Percentiles rank a stretch among this genome's conserved stretches.
These are phyloP conservation scores for Cydia amplana DNA, from an alignment of 1,140 invertebrate genomes.

Conservation along the genomic window DNA sequence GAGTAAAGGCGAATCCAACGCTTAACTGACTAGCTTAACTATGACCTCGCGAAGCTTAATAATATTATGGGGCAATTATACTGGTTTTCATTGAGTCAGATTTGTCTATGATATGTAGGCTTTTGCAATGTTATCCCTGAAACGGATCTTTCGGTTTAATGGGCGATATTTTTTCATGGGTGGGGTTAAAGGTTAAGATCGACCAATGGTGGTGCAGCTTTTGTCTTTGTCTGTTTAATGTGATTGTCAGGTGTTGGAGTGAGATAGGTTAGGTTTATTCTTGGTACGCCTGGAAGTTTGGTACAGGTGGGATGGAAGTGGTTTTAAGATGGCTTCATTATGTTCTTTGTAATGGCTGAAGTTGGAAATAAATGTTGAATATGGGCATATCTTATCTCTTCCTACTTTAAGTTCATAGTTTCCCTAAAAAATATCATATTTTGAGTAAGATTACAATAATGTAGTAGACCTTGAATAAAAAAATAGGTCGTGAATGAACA, in stretches of 20 bases:
- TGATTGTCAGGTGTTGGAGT: conserved; percentile 50
- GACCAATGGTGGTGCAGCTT: conserved; percentile 58
- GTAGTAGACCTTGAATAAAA: no score
- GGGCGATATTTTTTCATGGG: conserved; percentile 74
- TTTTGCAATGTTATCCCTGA: conserved; percentile 41
- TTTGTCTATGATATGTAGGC: not conserved
- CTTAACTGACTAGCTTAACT: not conserved
- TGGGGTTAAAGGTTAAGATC: conserved; percentile 69
- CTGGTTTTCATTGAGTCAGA: not conserved
- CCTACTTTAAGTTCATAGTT: no score
- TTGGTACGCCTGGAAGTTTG: conserved; percentile 42
- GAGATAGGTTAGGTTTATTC: conserved; percentile 67
- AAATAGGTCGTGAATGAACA: no score
- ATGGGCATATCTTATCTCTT: not conserved
- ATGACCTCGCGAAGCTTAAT: no score
- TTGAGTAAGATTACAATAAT: no score
- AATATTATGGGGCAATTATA: not conserved
- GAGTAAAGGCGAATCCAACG: not conserved
- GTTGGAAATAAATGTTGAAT: conserved; percentile 8
- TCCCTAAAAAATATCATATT: no score
- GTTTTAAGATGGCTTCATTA: conserved; percentile 11
- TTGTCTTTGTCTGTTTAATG: conserved; percentile 53
- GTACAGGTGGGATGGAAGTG: conserved; percentile 45
- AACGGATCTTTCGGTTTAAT: conserved; percentile 70
- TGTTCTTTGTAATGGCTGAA: not conserved